Base-by-base conservation (phyloP, 1,140 invertebrate species). In the Drosophila murphyi region DNA sequence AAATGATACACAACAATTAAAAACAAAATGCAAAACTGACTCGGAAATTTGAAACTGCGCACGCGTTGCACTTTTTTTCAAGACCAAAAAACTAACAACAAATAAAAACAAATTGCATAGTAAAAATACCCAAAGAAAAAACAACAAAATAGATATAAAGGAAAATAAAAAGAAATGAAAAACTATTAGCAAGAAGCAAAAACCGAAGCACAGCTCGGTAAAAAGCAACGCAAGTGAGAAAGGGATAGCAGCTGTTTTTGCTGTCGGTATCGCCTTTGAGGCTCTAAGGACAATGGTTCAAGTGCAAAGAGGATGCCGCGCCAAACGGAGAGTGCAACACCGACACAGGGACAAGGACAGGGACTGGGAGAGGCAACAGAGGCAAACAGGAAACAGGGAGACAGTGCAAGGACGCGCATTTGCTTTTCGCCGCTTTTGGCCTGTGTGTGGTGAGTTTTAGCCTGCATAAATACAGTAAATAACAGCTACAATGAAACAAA, bases 271-370 rank as follows among this genome's bases (percentile, higher is more conserved):
- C 32, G 68, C 48, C 39, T 73, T 65, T 54, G 72, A 57, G 59
- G 63, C 74, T 69, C 64, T 81, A 91, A 91, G 89, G 88, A 91
- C 89, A 91, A 85, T 73, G 85, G 89, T 91, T 91, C 88, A 91
- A 91, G 88, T 91, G 88, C 89, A 91, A 91, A 82, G 83, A 88
- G 88, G 80, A 91, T 88, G 88, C 82, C 77, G 78, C 47, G 29
- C 28, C 52, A 61, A 56, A 56, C 56, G 32, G 12, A 51, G 48
- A 57, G 48, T 59, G 63, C 69, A 64, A 64, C 43, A 28, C 5
- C 55, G 50, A 57, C 28, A 28, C 37, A 28, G 54, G 31, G 39
- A 60, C 64, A 61, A 48, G 39, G 6, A 63, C 56, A 45, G 50
- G 54, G 4, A 50, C 51, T 3, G n/a, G 39, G 39, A n/a, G 10